Base-by-base conservation (phyloP, 2,797 vertebrate genomes). In the Gambelia wislizenii region DNA sequence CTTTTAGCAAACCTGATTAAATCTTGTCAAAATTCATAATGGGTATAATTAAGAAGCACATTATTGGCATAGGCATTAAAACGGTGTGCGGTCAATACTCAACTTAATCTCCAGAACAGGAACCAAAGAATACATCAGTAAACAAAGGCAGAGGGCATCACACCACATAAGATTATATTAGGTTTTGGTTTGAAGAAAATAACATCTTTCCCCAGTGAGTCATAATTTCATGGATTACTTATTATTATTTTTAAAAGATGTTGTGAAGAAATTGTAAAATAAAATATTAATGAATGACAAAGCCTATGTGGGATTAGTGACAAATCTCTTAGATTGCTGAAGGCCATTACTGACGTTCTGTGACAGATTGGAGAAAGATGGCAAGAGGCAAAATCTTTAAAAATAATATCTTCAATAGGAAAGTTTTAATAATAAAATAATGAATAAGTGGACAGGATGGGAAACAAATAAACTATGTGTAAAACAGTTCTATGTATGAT, bases 1-100 rank as follows among this genome's bases (percentile, higher is more conserved):
- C 54, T 80, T 56, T 86, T 33, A 74, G 47, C 52, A 86, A 74
- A 33, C 74, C 27, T 89, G 69, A 88, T 82, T 78, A 78, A 83
- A 79, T 83, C 47, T 81, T 85, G 18, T 75, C 64, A 72, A 75
- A 89, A 90, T 86, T 77, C 77, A 36, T 79, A 78, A 78, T 87
- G 20, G 10, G 76, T 93, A 80, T 89, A 79, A 83, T 47, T 88
- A 93, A 83, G 14, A 33, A 76, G 18, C 72, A 47, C 36, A 25
- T 86, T 89, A 72, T 4, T 77, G 13, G 75, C 88, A 87, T 22
- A 92, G 49, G 59, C 6, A 67, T 90, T 86, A 81, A 86, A 52
- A 76, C 80, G 18, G 6, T 84, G 42, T 88, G 25, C n/a, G 56
- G 74, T 79, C 64, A 61, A 85, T 91, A 91, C 33, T 64, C 89